A percentile compares a stretch with the other conserved stretches of the same genome.
These are phyloP conservation scores for Panzeria rudis DNA, from an alignment of 2,888 invertebrate genomes.

Conservation along the genomic window DNA sequence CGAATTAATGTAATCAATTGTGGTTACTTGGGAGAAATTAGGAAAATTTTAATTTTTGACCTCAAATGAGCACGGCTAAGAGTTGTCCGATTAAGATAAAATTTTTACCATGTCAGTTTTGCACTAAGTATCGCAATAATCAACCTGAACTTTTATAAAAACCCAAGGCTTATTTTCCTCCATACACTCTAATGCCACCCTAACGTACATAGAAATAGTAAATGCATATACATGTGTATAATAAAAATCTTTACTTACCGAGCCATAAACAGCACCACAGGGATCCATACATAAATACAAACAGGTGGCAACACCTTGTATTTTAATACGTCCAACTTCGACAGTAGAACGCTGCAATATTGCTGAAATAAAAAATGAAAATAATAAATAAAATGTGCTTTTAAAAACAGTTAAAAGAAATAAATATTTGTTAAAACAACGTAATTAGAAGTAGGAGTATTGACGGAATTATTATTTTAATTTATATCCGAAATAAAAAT, in stretches of 20 bases:
- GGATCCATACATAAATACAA: constrained; percentile 95
- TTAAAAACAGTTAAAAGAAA: neutral
- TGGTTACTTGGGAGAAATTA: no score
- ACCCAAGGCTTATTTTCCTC: no score
- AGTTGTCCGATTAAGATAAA: no score
- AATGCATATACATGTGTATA: no score
- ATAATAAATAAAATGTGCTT: neutral
- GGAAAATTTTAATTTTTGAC: no score
- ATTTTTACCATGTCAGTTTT: no score
- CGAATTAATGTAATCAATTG: no score
- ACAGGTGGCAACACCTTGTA: constrained; percentile 94
- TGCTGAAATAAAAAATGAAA: constrained; percentile 84
- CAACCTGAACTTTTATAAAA: no score
- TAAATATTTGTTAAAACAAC: neutral
- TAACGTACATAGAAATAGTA: neutral
- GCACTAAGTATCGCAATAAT: no score
- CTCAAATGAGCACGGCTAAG: no score
- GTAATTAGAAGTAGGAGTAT: neutral
- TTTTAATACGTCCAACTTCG: constrained; percentile 92
- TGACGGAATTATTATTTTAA: no score
- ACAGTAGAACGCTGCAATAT: constrained; percentile 89
- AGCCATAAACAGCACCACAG: constrained; percentile 93
- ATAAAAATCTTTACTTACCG: constrained; percentile 87
- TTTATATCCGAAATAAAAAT: neutral
- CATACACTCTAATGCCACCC: no score